Base-by-base conservation (phyloP, 2,888 invertebrate species). In the Microctonus brassicae region DNA sequence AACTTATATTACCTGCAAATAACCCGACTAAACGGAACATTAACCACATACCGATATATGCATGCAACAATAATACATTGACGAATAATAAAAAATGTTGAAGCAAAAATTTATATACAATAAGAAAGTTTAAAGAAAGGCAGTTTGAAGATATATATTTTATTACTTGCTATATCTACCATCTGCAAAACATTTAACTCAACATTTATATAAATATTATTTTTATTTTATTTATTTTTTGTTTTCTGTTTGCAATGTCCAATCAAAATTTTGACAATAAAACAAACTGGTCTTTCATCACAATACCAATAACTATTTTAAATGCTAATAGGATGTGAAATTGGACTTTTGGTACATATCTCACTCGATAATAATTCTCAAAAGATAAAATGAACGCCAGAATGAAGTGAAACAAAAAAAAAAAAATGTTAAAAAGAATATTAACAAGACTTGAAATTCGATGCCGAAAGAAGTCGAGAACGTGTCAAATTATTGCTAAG, bases 401-500 rank as follows among this genome's bases (percentile, higher is more conserved):
- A n/a, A 39, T 13, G 2, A 13, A 39, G n/a, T 11, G 39, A 39
- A 39, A 39, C n/a, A 3, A 33, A 6, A 1, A 47, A 17, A 20
- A 17, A 17, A 47, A 5, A 29, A 7, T 3, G 29, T 3, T 5
- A 29, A 47, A 47, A 20, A 47, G 17, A 47, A 17, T 47, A 17
- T 47, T 58, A 33, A 13, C 61, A 61, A 26, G 62, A 47, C 22
- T 47, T 39, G 69, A 72, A 66, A 34, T 57, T 55, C 42, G 64
- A 34, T 13, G 67, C 73, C 67, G 65, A 70, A 73, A 72, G 70
- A 69, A 75, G 65, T 64, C 66, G 53, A 72, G 74, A 74, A 76
- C 73, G 75, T 76, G 76, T 76, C 76, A 76, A 76, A 76, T 76
- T 76, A 76, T 76, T 73, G 75, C 76, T 74, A 76, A 76, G 75